These are phyloP conservation scores for Eumacrocentrus americanus DNA, from an alignment of 2,888 invertebrate species.

Conservation along the genomic window DNA sequence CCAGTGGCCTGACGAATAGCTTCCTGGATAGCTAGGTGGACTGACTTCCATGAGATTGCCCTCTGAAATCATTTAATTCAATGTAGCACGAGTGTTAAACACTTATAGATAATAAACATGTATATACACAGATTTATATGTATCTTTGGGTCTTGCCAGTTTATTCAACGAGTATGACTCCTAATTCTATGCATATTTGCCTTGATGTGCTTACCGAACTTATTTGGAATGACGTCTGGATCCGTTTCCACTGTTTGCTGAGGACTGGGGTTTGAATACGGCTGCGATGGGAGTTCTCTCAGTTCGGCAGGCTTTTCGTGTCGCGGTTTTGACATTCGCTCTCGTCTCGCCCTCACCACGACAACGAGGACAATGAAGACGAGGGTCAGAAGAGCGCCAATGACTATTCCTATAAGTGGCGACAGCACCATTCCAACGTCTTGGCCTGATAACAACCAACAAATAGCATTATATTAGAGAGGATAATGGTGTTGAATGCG, in stretches of 20 bases:
- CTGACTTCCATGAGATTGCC: conserved; percentile 57
- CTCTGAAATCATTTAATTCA: conserved; percentile 51
- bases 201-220: conserved; percentile 68
- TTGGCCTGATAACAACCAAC: conserved; percentile 61
- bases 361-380: conserved; percentile 64
- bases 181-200: background rate
- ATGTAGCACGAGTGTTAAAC: no score
- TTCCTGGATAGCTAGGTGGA: conserved; percentile 57
- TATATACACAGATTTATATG: background rate
- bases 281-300: conserved; percentile 47
- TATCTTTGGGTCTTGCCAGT: background rate
- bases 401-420: conserved; percentile 65
- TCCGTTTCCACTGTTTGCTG: conserved; percentile 67
- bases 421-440: conserved; percentile 66
- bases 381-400: conserved; percentile 65
- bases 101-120: no score
- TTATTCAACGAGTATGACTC: background rate
- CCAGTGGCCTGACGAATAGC: conserved; percentile 62
- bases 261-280: conserved; percentile 54
- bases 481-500: no score
- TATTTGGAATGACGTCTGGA: conserved; percentile 78
- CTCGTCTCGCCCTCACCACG: conserved; percentile 63
- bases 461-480: no score
- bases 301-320: conserved; percentile 54
- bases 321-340: conserved; percentile 53